phyloP scores from a whole-genome alignment of 2,113 vertebrate species.

The Etheostoma spectabile region DNA sequence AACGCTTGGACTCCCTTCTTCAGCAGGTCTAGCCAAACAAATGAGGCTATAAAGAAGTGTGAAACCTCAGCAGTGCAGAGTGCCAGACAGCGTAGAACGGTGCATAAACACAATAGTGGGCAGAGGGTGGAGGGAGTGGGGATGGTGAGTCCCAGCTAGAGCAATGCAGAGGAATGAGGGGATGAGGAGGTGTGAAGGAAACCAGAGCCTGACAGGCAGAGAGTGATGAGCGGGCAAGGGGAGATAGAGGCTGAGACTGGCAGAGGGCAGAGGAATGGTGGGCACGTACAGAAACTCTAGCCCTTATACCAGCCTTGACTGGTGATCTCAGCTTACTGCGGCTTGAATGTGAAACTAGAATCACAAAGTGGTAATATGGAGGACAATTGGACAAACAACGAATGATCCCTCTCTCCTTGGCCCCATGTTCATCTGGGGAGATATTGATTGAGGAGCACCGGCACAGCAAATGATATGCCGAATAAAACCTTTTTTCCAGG shows the following conservation, averaged over 20 bases:
- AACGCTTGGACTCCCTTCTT: slow-evolving; percentile 51
- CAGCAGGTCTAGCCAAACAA: slow-evolving; percentile 59
- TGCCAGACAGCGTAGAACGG: slow-evolving; percentile 55
- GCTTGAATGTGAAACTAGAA: slow-evolving; percentile 72
- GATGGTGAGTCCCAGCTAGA: slow-evolving; percentile 17
- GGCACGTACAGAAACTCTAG: slow-evolving; percentile 64
- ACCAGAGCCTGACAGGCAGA: slow-evolving; percentile 56
- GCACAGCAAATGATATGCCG: slow-evolving; percentile 30
- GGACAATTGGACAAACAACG: slow-evolving; percentile 52
- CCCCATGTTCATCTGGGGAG: slow-evolving; percentile 43
- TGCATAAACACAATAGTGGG: slow-evolving; percentile 59
- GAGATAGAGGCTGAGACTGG: slow-evolving; percentile 41
- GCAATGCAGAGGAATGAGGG: slow-evolving; percentile 23
- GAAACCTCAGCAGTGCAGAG: slow-evolving; percentile 68
- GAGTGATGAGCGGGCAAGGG: slow-evolving; percentile 20
- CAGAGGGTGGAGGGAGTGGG: slow-evolving; percentile 22
- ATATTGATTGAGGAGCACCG: slow-evolving; percentile 59
- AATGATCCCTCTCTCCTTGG: slow-evolving; percentile 45
- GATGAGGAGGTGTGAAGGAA: slow-evolving; percentile 41
- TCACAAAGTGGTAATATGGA: slow-evolving; percentile 55
- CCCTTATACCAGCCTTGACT: slow-evolving; percentile 38
- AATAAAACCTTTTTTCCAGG: slow-evolving; percentile 52
- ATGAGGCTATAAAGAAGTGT: slow-evolving; percentile 67
- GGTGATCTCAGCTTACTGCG: slow-evolving; percentile 73
- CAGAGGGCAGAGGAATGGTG: slow-evolving; percentile 58